A percentile compares a stretch with the other conserved stretches of the same genome.
These are phyloP conservation scores for Rhyacichthys aspro DNA, from an alignment of 2,797 vertebrate species.

Conservation along the genomic window DNA sequence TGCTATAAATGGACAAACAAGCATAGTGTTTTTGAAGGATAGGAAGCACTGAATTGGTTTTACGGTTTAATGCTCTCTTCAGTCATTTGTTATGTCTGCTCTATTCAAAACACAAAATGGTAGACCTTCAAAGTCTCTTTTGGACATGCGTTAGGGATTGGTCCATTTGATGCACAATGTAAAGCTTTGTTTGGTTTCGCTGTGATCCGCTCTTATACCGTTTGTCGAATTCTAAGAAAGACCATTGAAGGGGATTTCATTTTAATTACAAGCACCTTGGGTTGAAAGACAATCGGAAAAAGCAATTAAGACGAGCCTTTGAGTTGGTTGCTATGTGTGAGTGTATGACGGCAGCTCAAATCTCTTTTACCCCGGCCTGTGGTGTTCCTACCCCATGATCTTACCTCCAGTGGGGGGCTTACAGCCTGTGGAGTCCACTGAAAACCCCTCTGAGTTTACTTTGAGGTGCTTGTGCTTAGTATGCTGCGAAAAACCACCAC, in stretches of 20 bases:
- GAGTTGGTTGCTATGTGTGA: slow-evolving; percentile 21
- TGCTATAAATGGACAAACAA: slow-evolving; percentile 13
- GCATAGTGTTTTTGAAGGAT: not conserved
- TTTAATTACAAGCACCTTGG: slow-evolving; percentile 25
- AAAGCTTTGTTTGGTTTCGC: slow-evolving; percentile 28
- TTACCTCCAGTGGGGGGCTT: slow-evolving; percentile 32
- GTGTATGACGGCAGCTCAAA: not conserved
- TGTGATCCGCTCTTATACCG: slow-evolving; percentile 45
- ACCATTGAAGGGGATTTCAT: slow-evolving; percentile 40
- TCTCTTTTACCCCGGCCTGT: slow-evolving; percentile 9
- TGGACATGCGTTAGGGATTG: slow-evolving; percentile 14
- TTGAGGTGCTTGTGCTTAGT: slow-evolving; percentile 29
- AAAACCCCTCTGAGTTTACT: slow-evolving; percentile 29
- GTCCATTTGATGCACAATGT: slow-evolving; percentile 30
- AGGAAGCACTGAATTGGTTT: slow-evolving; percentile 47
- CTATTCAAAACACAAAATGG: slow-evolving; percentile 52
- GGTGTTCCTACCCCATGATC: slow-evolving; percentile 40
- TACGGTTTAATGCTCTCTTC: slow-evolving; percentile 42
- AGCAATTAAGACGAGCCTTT: slow-evolving; percentile 13
- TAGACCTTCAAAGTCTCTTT: slow-evolving; percentile 47
- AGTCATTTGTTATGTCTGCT: slow-evolving; percentile 50
- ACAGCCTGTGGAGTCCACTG: slow-evolving; percentile 19
- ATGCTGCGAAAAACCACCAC: slow-evolving; percentile 12
- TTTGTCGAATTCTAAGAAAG: slow-evolving; percentile 33
- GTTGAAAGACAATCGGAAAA: slow-evolving; percentile 30